Conservation (phyloP, 2,888 invertebrate species). For the Macroteleia sp. region DNA sequence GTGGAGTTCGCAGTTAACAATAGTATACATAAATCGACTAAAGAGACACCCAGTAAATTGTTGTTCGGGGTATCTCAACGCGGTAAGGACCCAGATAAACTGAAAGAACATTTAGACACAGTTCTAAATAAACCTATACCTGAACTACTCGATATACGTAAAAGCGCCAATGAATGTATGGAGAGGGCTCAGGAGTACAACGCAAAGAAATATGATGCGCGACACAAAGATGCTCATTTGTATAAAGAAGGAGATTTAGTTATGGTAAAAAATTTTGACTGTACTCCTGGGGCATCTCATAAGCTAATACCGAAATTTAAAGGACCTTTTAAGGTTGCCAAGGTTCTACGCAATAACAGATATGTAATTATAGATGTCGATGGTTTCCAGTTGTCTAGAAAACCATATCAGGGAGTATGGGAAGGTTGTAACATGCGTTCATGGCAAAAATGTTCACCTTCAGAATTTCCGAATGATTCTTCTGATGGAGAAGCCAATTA, state of each 20-base stretch:
- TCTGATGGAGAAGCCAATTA: too few relatives aligned
- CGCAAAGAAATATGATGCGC: constrained; percentile 51
- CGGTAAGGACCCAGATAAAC: constrained; percentile 59
- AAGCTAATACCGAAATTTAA: not conserved
- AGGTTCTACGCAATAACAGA: constrained; percentile 57
- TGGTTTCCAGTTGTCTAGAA: constrained; percentile 42
- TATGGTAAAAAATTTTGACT: not conserved
- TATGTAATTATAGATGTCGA: constrained; percentile 60
- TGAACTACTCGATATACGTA: constrained; percentile 19
- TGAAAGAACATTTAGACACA: constrained; percentile 54
- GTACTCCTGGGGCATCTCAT: not conserved
- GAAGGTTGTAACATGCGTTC: constrained; percentile 57
- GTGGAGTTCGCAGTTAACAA: not conserved
- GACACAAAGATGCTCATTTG: constrained; percentile 60
- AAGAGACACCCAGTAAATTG: constrained; percentile 70
- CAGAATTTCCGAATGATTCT: too few relatives aligned
- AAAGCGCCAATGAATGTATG: constrained; percentile 44
- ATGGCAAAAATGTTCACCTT: too few relatives aligned
- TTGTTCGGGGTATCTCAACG: too few relatives aligned
- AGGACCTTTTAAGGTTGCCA: constrained; percentile 39
- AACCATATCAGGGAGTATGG: constrained; percentile 54
- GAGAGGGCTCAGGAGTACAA: constrained; percentile 13
- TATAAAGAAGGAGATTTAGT: constrained; percentile 41
- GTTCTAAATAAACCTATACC: not conserved
- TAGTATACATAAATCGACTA: constrained; percentile 3